Conservation (phyloP, 2,888 invertebrate species). For the Stenodema calcarata region DNA sequence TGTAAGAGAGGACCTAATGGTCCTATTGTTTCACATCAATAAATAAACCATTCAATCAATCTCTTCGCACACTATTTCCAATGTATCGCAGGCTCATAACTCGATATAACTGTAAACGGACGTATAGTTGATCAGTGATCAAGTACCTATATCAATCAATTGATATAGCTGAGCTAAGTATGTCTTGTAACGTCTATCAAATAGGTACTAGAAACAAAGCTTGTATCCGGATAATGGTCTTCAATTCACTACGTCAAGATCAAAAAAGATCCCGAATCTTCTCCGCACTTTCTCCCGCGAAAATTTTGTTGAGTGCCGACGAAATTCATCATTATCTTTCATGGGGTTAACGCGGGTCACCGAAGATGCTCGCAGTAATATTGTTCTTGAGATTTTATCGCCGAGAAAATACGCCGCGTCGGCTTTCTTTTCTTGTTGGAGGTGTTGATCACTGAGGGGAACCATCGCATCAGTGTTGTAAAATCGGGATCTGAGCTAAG, state of each 20-base stretch:
- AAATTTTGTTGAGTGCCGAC: background rate
- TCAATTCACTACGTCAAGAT: background rate
- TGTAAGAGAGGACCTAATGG: too few relatives aligned
- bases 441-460: background rate
- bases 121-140: too few relatives aligned
- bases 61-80: too few relatives aligned
- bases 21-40: too few relatives aligned
- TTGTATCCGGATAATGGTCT: too few relatives aligned
- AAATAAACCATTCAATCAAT: too few relatives aligned
- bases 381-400: background rate
- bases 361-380: background rate
- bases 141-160: too few relatives aligned
- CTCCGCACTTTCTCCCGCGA: background rate
- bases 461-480: background rate
- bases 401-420: background rate
- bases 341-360: background rate
- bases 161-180: too few relatives aligned
- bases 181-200: too few relatives aligned
- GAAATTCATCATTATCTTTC: background rate
- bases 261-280: background rate
- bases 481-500: background rate
- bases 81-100: too few relatives aligned
- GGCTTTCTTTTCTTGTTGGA: background rate
- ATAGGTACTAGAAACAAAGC: too few relatives aligned
- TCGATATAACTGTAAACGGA: too few relatives aligned